Conservation (phyloP, 2,888 invertebrate genomes). For the Spodoptera picta region DNA sequence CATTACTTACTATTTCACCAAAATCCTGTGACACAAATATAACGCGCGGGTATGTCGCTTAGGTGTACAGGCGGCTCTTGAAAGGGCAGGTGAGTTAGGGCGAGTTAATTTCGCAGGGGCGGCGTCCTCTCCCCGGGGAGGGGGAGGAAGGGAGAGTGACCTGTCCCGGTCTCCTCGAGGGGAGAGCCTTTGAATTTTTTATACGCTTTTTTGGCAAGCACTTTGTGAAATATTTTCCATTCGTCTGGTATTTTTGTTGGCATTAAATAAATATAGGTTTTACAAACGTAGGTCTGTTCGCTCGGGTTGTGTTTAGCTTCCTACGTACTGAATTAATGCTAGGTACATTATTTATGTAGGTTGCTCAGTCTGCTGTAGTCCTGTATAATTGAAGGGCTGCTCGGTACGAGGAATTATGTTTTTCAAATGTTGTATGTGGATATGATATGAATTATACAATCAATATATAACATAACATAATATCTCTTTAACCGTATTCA, state of each 20-base stretch:
- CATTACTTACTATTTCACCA: no score
- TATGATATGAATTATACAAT: no score
- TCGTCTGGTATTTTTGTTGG: conserved; percentile 37
- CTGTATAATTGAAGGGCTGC: conserved; percentile 2
- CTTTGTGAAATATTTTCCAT: conserved; percentile 56
- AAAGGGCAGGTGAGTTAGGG: conserved; percentile 83
- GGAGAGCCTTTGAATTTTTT: conserved; percentile 71
- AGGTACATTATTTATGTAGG: background rate
- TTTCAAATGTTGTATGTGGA: background rate
- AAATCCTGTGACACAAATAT: conserved; percentile 14
- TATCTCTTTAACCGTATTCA: no score
- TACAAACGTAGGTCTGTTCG: conserved; percentile 1
- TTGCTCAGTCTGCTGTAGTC: background rate
- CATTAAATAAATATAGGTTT: conserved; percentile 25
- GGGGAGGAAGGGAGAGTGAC: conserved; percentile 53
- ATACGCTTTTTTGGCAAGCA: conserved; percentile 65
- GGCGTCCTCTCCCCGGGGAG: conserved; percentile 64
- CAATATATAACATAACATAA: no score
- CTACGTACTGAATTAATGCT: conserved; percentile 9
- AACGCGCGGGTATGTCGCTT: conserved; percentile 57
- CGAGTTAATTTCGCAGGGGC: conserved; percentile 73
- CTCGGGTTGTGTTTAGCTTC: conserved; percentile 7
- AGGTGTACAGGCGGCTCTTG: conserved; percentile 73
- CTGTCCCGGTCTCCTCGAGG: conserved; percentile 54
- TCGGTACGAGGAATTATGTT: background rate